Percentiles rank a stretch among this genome's conserved stretches.
These are phyloP conservation scores for Pelochelys cantorii DNA, from an alignment of 2,797 vertebrate genomes.

Conservation along the genomic window DNA sequence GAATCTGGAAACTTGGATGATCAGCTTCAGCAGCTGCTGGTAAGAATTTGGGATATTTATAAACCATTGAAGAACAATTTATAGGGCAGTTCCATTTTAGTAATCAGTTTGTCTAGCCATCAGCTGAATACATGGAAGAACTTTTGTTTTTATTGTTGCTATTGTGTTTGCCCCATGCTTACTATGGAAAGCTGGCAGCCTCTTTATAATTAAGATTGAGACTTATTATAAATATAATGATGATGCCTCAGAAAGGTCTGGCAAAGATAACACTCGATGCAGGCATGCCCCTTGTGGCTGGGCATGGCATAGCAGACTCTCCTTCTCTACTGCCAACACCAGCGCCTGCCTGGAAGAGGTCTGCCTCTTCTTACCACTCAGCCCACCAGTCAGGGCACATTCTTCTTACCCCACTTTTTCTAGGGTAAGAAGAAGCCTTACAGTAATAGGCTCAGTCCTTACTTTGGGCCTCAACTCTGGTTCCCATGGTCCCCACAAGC, in stretches of 20 bases:
- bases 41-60: conserved; percentile 55
- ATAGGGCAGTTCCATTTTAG: not conserved
- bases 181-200: not conserved
- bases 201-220: not conserved
- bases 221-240: not conserved
- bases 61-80: not conserved
- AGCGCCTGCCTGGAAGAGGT: not conserved
- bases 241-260: not conserved
- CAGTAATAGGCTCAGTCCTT: not conserved
- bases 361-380: not conserved
- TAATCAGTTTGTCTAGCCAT: not conserved
- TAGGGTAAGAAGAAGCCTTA: not conserved
- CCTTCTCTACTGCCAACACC: not conserved
- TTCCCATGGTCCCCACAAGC: too few species aligned
- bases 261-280: not conserved
- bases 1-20: conserved; percentile 75
- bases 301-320: not conserved
- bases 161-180: not conserved
- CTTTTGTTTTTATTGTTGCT: not conserved
- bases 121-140: not conserved
- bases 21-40: conserved; percentile 79
- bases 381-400: not conserved
- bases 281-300: not conserved
- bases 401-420: not conserved
- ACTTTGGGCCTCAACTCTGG: not conserved